phyloP scores from a whole-genome alignment of 2,113 vertebrate species.

The Calonectris borealis region DNA sequence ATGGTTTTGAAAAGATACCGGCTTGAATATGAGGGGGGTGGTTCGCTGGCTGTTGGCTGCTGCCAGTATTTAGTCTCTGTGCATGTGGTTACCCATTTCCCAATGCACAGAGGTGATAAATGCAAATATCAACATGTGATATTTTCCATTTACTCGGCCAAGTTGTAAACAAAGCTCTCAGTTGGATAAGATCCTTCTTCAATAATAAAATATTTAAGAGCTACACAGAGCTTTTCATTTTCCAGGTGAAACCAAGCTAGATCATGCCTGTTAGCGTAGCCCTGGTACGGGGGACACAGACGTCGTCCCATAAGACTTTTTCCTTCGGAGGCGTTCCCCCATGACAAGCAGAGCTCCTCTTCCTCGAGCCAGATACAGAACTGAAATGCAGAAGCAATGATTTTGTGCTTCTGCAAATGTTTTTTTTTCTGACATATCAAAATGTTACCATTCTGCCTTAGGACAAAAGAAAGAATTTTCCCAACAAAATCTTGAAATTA shows the following conservation, averaged over 20 bases:
- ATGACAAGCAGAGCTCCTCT: not conserved
- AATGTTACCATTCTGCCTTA: not conserved
- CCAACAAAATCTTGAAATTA: not conserved
- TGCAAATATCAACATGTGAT: constrained; percentile 26
- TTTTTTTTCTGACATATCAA: not conserved
- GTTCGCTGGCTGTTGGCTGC: not conserved
- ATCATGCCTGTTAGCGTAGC: not conserved
- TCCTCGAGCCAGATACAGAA: not conserved
- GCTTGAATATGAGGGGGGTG: not conserved
- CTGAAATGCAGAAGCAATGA: not conserved
- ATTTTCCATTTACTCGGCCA: constrained; percentile 53
- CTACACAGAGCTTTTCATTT: not conserved
- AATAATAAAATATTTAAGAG: constrained; percentile 45
- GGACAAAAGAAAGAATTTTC: not conserved
- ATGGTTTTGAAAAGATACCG: not conserved
- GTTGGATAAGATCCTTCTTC: constrained; percentile 34
- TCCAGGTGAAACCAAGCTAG: not conserved
- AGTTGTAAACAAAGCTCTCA: constrained; percentile 15
- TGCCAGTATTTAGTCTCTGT: not conserved
- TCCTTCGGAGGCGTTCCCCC: not conserved
- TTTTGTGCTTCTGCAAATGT: not conserved
- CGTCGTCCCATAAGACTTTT: not conserved
- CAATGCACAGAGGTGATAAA: constrained; percentile 31
- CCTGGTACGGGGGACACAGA: not conserved
- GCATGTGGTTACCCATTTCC: not conserved